Evolutionary conservation across 1,140 invertebrate genomes (phyloP).

Genomic region (Trichoplusia ni): DNA sequence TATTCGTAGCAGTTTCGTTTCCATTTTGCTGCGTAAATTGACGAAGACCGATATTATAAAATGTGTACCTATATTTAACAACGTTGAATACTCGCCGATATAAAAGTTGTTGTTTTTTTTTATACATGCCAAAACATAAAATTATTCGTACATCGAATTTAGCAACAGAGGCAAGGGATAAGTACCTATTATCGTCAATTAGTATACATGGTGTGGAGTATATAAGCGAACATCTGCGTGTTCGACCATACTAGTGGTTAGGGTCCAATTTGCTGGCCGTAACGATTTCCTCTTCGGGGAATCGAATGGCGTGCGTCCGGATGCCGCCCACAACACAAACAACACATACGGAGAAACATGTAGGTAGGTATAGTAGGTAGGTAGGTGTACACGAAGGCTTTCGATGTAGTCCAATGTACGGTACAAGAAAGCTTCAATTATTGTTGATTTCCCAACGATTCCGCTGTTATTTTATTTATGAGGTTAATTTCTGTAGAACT

Average conservation of each 20-base stretch:
- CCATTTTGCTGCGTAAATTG: no score
- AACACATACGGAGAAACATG: conserved; percentile 31
- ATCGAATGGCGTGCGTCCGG: conserved; percentile 76
- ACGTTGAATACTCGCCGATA: no score
- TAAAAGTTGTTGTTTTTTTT: no score
- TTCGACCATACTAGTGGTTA: conserved; percentile 70
- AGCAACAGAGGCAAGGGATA: conserved; percentile 14
- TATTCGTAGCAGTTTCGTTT: no score
- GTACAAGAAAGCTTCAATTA: conserved; percentile 22
- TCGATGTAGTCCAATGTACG: conserved; percentile 13
- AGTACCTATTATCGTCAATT: conserved; percentile 40
- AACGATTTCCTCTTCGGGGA: conserved; percentile 80
- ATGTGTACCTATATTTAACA: no score
- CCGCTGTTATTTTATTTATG: no score
- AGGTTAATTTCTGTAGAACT: no score
- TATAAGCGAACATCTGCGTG: conserved; percentile 65
- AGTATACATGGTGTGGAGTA: conserved; percentile 39
- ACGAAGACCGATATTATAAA: no score
- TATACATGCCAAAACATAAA: neutral
- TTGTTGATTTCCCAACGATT: conserved; percentile 1
- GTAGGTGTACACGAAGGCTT: neutral
- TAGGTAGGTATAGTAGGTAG: conserved; percentile 2
- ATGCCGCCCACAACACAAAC: conserved; percentile 56
- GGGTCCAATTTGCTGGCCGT: conserved; percentile 76
- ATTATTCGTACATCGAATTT: neutral